phyloP scores from a whole-genome alignment of 2,797 vertebrate species.

The Cuniculus paca region DNA sequence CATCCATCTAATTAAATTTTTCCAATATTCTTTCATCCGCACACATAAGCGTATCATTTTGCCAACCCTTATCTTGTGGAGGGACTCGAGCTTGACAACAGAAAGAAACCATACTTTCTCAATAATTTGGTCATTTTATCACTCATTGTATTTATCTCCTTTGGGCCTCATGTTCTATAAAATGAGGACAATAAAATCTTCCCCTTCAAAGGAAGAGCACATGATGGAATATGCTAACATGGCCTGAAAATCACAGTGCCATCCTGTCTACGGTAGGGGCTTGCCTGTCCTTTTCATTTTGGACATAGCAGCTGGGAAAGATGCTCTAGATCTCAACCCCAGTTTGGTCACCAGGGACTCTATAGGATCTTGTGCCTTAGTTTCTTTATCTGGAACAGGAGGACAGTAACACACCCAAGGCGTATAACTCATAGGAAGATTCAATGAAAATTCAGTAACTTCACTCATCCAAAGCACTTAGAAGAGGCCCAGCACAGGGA shows the following conservation, averaged over 20 bases:
- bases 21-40: neutral
- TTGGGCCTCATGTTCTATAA: neutral
- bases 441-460: neutral
- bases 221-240: neutral
- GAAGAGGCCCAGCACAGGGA: neutral
- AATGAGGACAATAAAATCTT: neutral
- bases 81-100: constrained; percentile 21
- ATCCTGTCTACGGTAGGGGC: too few species aligned
- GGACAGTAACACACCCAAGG: neutral
- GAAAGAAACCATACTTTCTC: constrained; percentile 5
- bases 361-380: neutral
- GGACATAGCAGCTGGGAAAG: neutral
- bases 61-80: neutral
- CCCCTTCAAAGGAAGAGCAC: neutral
- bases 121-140: neutral
- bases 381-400: neutral
- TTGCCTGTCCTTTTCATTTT: neutral
- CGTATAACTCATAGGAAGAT: neutral
- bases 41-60: neutral
- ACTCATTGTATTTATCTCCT: neutral
- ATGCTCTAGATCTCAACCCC: too few species aligned
- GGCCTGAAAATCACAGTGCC: neutral
- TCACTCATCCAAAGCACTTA: neutral
- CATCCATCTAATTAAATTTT: neutral
- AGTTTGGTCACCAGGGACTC: neutral